phyloP scores from a whole-genome alignment of 2,888 invertebrate genomes.

The Hirtodrosophila duncani region DNA sequence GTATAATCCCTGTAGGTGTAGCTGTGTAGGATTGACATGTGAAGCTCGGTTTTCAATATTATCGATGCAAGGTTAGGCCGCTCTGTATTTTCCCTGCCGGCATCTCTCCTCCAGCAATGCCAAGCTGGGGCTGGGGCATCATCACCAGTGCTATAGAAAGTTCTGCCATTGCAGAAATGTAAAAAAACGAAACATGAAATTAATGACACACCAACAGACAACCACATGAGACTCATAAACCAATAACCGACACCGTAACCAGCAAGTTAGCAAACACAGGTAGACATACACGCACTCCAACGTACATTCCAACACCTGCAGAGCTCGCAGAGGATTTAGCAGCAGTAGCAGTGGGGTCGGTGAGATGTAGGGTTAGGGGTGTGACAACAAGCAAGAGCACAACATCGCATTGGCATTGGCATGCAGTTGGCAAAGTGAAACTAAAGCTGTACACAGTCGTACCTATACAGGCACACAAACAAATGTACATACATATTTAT shows the following conservation, averaged over 20 bases:
- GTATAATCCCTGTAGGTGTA: too few species aligned
- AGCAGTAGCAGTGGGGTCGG: neutral
- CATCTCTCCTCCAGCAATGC: neutral
- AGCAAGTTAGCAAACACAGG: slow-evolving; percentile 50
- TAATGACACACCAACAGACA: slow-evolving; percentile 49
- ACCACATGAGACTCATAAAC: slow-evolving; percentile 48
- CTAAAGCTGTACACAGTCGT: slow-evolving; percentile 42
- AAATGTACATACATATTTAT: neutral
- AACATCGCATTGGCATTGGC: slow-evolving; percentile 28
- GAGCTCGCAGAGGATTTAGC: neutral
- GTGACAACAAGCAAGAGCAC: too few species aligned
- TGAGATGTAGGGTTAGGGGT: neutral
- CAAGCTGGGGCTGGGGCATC: neutral
- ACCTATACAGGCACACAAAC: slow-evolving; percentile 2
- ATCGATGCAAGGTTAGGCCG: too few species aligned
- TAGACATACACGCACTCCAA: slow-evolving; percentile 7
- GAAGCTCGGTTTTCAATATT: too few species aligned
- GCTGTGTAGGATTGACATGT: too few species aligned
- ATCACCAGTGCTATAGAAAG: too few species aligned
- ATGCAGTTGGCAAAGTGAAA: slow-evolving; percentile 66
- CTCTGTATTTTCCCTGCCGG: slow-evolving; percentile 2
- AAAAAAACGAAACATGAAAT: slow-evolving; percentile 28
- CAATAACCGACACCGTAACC: slow-evolving; percentile 56
- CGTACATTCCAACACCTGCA: slow-evolving; percentile 3
- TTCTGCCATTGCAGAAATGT: slow-evolving; percentile 21